A percentile compares a stretch with the other conserved stretches of the same genome.
These are phyloP conservation scores for Artemia sinica DNA, from an alignment of 2,888 invertebrate species.

Conservation along the genomic window DNA sequence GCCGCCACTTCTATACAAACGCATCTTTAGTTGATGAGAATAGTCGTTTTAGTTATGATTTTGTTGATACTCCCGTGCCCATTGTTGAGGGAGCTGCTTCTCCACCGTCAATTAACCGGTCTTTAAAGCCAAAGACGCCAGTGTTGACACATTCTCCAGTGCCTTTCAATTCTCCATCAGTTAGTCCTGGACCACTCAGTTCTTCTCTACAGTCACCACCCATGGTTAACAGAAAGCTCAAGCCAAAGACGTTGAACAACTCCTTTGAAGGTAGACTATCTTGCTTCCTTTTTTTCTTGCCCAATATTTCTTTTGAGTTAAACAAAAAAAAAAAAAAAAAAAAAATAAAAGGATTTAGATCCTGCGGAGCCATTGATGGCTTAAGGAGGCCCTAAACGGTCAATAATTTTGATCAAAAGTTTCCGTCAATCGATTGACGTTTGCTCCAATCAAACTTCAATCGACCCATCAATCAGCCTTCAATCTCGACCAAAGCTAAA, in stretches of 20 bases:
- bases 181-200: constrained; percentile 10
- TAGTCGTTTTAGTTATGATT: constrained; percentile 42
- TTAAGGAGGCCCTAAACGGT: too few relatives aligned
- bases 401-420: too few relatives aligned
- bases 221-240: constrained; percentile 59
- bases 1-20: constrained; percentile 43
- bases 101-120: constrained; percentile 32
- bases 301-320: too few relatives aligned
- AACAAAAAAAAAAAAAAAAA: too few relatives aligned
- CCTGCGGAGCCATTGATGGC: too few relatives aligned
- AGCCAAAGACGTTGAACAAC: constrained; percentile 42
- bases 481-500: too few relatives aligned
- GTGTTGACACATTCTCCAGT: constrained; percentile 1
- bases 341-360: too few relatives aligned
- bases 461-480: too few relatives aligned
- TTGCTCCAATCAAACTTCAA: too few relatives aligned
- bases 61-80: constrained; percentile 26
- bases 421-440: too few relatives aligned
- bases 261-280: neutral
- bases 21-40: constrained; percentile 38
- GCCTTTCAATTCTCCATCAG: neutral
- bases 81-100: constrained; percentile 8
- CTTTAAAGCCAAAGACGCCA: constrained; percentile 30
- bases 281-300: too few relatives aligned
- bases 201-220: constrained; percentile 41